Evolutionary conservation across 2,113 vertebrate species (phyloP), one percentile per base, ranked within the genome.

Genomic region (Sylvilagus bachmani): DNA sequence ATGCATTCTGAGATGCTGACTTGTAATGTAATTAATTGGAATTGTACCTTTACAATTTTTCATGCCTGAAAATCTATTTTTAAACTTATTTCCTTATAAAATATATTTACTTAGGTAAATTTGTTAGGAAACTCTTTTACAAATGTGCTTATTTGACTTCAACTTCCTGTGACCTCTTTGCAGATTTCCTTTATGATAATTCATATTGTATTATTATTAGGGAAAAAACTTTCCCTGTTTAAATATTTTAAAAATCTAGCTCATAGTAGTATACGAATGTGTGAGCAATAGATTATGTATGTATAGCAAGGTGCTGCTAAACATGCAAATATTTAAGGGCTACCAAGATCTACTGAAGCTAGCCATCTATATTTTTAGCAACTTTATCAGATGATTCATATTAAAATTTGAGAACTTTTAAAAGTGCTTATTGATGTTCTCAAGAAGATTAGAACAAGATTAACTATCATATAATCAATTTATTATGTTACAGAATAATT

Each of bases 71-170:
- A 19, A 2, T 79, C 25, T 69, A 5, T 75, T 80, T 92, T 33
- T 17, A 4, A 85, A 64, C 55, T 92, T 90, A 81, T 85, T 71
- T 90, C 44, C 64, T 85, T 61, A 69, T 84, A 22, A 70, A 29
- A 8, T 89, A 6, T 44, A 79, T 74, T 80, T 96, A 4, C 33
- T 89, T 93, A 58, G 66, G 44, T 92, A 83, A 53, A 19, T 89
- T 82, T 78, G 33, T 92, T 79, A 74, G 25, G 36, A 85, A 51
- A 16, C 33, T 80, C 62, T 81, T 96, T 96, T 81, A 66, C 27
- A 94, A 81, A 81, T 80, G 71, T 24, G 9, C 87, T 93, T 90
- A 90, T 96, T 96, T 85, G 53, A 84, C 27, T 73, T 94, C 84
- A 78, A 53, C 24, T 91, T 79, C 6, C 17, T 19, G 24, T 89